A percentile compares a stretch with the other conserved stretches of the same genome.
These are phyloP conservation scores for Melanostigma gelatinosum DNA, from an alignment of 2,113 vertebrate genomes.

Conservation along the genomic window DNA sequence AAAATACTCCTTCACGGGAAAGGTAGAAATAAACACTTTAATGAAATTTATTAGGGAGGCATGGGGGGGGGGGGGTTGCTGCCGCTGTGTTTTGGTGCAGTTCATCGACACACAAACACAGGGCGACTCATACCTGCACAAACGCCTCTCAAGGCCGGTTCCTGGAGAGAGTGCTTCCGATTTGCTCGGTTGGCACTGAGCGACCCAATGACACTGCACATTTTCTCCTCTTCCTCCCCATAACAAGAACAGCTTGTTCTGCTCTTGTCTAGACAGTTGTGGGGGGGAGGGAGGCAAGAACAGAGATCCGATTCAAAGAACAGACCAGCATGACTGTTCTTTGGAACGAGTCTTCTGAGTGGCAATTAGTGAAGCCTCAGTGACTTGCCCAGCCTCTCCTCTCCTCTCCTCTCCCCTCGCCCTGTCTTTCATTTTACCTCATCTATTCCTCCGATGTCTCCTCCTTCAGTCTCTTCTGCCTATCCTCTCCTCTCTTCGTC, in stretches of 20 bases:
- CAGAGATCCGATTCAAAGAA: conserved; percentile 73
- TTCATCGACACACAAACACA: conserved; percentile 37
- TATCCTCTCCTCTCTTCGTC: conserved; percentile 45
- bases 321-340: conserved; percentile 76
- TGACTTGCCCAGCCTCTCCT: conserved; percentile 62
- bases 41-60: neutral
- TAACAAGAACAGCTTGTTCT: conserved; percentile 78
- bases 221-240: conserved; percentile 69
- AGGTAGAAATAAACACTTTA: neutral
- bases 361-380: conserved; percentile 80
- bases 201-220: conserved; percentile 74
- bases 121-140: neutral
- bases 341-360: conserved; percentile 79
- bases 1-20: conserved; percentile 14
- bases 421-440: conserved; percentile 54
- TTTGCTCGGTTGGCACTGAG: conserved; percentile 54
- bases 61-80: neutral
- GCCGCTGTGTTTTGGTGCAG: conserved; percentile 12
- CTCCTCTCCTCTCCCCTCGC: conserved; percentile 13
- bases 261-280: conserved; percentile 80
- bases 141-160: conserved; percentile 43
- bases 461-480: conserved; percentile 49
- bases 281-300: conserved; percentile 45
- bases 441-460: conserved; percentile 53
- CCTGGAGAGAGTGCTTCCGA: conserved; percentile 43